phyloP scores from a whole-genome alignment of 35 echinoderm and acorn worm species.

The Lytechinus variegatus region DNA sequence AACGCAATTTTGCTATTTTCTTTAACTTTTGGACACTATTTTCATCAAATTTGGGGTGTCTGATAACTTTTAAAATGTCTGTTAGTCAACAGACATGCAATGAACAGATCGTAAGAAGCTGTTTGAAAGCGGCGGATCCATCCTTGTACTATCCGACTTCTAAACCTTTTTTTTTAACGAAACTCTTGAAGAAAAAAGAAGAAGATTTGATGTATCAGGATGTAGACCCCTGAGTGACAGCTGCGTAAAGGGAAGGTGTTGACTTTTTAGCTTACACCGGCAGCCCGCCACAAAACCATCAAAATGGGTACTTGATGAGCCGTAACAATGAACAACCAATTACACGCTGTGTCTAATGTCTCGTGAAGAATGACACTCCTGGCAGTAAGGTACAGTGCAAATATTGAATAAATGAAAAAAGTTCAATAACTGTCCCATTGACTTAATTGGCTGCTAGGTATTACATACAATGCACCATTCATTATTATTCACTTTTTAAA shows the following conservation, averaged over 20 bases:
- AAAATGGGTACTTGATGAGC: not conserved
- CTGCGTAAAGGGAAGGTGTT: not conserved
- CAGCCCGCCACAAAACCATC: not conserved
- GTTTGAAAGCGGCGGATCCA: not conserved
- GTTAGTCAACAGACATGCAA: not conserved
- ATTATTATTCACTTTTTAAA: not conserved
- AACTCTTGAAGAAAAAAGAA: not conserved
- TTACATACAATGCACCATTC: not conserved
- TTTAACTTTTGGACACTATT: too few species aligned
- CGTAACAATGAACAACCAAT: constrained; percentile 8
- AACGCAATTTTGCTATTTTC: too few species aligned
- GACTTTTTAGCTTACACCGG: not conserved
- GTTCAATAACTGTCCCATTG: not conserved
- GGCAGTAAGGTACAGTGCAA: not conserved
- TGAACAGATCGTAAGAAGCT: not conserved
- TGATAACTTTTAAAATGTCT: not conserved
- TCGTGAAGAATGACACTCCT: not conserved
- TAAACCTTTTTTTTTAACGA: not conserved
- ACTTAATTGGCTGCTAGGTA: not conserved
- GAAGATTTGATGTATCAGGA: not conserved
- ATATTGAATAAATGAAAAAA: not conserved
- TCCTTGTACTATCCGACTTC: not conserved
- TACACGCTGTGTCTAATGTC: not conserved
- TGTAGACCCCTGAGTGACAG: not conserved
- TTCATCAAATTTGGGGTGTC: too few species aligned